These are phyloP conservation scores for Bombus huntii DNA, from an alignment of 1,140 invertebrate species.

Conservation along the genomic window DNA sequence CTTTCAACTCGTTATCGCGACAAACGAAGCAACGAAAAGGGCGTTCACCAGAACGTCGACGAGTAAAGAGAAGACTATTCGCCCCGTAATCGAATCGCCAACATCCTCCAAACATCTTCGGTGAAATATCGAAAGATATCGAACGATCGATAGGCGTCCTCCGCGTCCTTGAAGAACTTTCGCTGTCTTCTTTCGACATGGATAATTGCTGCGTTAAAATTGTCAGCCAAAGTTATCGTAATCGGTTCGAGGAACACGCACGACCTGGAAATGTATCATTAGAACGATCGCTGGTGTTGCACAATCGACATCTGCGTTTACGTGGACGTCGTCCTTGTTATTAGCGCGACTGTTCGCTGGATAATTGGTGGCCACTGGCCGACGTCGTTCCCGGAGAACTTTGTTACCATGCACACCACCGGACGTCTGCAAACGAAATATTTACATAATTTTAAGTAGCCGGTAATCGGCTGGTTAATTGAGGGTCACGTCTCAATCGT, in stretches of 20 bases:
- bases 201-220: constrained; percentile 17
- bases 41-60: background rate
- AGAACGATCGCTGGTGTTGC: background rate
- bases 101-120: constrained; percentile 1
- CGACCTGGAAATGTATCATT: constrained; percentile 12
- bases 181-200: background rate
- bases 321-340: background rate
- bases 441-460: constrained; percentile 42
- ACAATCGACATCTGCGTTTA: background rate
- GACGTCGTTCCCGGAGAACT: background rate
- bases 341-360: constrained; percentile 7
- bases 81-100: constrained; percentile 22
- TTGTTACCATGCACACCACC: background rate
- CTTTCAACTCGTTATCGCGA: constrained; percentile 41
- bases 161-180: background rate
- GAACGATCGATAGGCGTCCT: background rate
- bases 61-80: constrained; percentile 1
- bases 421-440: background rate
- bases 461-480: constrained; percentile 11
- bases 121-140: no score
- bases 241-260: constrained; percentile 11
- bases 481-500: background rate
- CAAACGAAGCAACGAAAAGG: constrained; percentile 29
- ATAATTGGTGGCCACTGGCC: background rate
- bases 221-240: constrained; percentile 25